Percentiles rank a stretch among this genome's conserved stretches.
Conservation (phyloP, 1,140 invertebrate species). For the Drosophila sulfurigaster region DNA sequence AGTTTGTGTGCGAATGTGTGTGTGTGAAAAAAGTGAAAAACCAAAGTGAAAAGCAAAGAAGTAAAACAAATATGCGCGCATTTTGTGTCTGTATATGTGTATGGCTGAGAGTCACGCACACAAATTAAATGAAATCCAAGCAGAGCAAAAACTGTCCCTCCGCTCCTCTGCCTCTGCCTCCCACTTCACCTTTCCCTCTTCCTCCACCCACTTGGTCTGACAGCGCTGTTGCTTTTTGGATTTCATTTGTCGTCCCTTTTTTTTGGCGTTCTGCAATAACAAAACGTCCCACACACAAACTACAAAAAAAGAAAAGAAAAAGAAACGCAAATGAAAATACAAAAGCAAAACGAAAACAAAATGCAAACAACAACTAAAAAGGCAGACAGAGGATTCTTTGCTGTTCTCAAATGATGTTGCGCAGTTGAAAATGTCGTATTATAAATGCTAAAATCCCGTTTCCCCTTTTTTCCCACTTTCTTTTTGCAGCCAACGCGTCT, state of each 20-base stretch:
- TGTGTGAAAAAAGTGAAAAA: conserved; percentile 43
- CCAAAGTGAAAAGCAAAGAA: conserved; percentile 54
- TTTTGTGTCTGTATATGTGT: conserved; percentile 76
- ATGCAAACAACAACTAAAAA: conserved; percentile 4
- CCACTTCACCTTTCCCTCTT: neutral
- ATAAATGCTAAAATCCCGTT: conserved; percentile 37
- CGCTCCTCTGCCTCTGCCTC: neutral
- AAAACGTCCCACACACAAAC: conserved; percentile 45
- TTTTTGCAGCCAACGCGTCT: conserved; percentile 56
- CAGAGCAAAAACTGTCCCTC: conserved; percentile 37
- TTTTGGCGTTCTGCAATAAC: conserved; percentile 42
- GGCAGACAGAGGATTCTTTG: conserved; percentile 32
- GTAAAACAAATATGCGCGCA: conserved; percentile 77
- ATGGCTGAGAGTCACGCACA: conserved; percentile 62
- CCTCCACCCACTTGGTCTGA: conserved; percentile 21
- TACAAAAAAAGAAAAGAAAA: neutral
- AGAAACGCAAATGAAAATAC: conserved; percentile 35
- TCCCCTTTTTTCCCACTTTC: conserved; percentile 31
- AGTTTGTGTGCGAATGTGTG: conserved; percentile 29
- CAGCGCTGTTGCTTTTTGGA: conserved; percentile 73
- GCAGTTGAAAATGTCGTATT: conserved; percentile 23
- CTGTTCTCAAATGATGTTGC: conserved; percentile 27
- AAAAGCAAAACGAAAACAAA: conserved; percentile 13
- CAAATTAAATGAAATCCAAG: conserved; percentile 71
- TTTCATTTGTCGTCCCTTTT: conserved; percentile 62